Evolutionary conservation across 2,113 vertebrate genomes (phyloP).

Genomic region (Hylia prasina): DNA sequence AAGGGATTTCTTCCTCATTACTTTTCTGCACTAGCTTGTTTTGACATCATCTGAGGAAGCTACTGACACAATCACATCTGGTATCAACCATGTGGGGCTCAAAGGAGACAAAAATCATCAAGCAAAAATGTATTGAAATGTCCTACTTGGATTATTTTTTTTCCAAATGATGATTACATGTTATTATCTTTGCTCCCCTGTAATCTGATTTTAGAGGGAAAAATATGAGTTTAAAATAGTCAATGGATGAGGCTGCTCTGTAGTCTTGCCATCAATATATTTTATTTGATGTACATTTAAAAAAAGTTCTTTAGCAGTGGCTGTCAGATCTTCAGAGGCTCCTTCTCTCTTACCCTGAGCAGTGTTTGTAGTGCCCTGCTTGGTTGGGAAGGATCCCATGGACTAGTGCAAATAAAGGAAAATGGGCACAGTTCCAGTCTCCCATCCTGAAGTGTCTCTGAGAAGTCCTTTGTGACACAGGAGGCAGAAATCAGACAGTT

Average conservation of each 20-base stretch:
- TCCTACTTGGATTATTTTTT: background rate
- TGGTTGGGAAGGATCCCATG: background rate
- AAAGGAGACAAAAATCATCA: background rate
- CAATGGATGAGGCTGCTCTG: background rate
- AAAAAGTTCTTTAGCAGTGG: background rate
- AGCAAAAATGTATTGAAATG: background rate
- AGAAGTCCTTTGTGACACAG: background rate
- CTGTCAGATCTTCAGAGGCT: background rate
- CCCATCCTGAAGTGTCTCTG: background rate
- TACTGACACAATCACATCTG: background rate
- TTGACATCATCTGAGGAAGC: background rate
- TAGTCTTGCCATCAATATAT: background rate
- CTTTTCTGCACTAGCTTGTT: background rate
- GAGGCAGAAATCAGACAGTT: background rate
- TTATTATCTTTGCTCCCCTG: background rate
- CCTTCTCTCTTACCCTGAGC: background rate
- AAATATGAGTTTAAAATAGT: background rate
- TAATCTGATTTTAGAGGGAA: background rate
- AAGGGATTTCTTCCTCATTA: background rate
- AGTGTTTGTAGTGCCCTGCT: background rate
- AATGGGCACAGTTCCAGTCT: background rate
- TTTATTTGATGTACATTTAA: background rate
- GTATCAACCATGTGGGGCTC: background rate
- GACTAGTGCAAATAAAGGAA: background rate
- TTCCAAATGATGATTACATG: background rate